A percentile compares a stretch with the other conserved stretches of the same genome.
These are phyloP conservation scores for Perithous albicinctus DNA, from an alignment of 2,888 invertebrate species.

Conservation along the genomic window DNA sequence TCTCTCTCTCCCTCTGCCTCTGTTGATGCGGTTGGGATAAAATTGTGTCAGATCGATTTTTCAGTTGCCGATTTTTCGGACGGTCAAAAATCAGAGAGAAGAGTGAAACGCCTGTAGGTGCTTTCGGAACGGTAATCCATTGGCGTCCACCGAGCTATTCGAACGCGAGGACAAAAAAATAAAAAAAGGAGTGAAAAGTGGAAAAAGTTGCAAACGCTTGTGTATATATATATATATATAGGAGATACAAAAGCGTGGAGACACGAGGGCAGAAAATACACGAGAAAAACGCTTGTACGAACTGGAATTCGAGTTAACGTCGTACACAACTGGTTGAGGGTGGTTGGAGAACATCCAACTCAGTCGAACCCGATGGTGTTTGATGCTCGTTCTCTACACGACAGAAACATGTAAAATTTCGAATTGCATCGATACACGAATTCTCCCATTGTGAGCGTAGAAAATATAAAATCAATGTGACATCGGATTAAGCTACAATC, in stretches of 20 bases:
- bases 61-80: slow-evolving; percentile 55
- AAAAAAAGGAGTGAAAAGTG: slow-evolving; percentile 60
- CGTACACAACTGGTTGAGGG: too few relatives aligned
- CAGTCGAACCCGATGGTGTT: slow-evolving; percentile 47
- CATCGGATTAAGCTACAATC: slow-evolving; percentile 80
- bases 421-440: slow-evolving; percentile 64
- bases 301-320: too few relatives aligned
- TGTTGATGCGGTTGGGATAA: slow-evolving; percentile 42
- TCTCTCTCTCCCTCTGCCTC: too few relatives aligned
- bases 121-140: slow-evolving; percentile 55
- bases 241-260: neutral
- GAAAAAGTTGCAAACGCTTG: slow-evolving; percentile 63
- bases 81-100: slow-evolving; percentile 58
- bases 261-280: neutral
- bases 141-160: slow-evolving; percentile 49
- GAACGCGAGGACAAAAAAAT: too few relatives aligned
- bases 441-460: neutral
- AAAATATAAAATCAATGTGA: slow-evolving; percentile 76
- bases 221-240: neutral
- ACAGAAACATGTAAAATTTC: slow-evolving; percentile 76
- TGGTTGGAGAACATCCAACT: slow-evolving; percentile 27
- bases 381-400: slow-evolving; percentile 21
- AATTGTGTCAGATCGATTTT: slow-evolving; percentile 54
- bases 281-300: slow-evolving; percentile 43
- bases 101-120: slow-evolving; percentile 9